Base-by-base conservation (phyloP, 2,888 invertebrate genomes). In the Isotomurus palustris region DNA sequence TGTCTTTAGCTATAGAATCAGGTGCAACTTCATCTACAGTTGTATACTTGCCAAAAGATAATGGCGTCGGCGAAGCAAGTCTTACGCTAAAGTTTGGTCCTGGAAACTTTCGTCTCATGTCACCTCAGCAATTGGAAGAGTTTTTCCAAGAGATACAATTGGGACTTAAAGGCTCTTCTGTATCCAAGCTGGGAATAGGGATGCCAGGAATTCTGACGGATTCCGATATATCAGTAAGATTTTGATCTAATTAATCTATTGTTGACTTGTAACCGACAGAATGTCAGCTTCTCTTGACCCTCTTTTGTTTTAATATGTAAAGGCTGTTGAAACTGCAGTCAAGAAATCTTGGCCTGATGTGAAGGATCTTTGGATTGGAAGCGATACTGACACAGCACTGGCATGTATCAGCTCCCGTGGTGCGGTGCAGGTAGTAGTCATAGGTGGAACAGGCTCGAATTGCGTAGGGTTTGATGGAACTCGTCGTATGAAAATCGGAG, bases 401-500 rank as follows among this genome's bases (percentile, higher is more conserved):
- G 62, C 60, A 2, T 67, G 64, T 32, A 52, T 70, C 17, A 52
- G 63, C 2, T 49, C 54, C 8, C 58, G 52, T 45, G 55, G 52
- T 17, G 58, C 58, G 17, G 24, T 52, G 8, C 57, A 55, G 25
- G 17, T 56, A 14, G 58, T 70, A n/a, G 52, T 70, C 2, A 63
- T 70, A 29, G 60, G 58, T n/a, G 69, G 69, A 32, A 68, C 69
- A 2, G 69, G 69, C 6, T 70, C 69, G 12, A 65, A 62, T 35
- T 62, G 57, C 25, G 65, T 60, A 25, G 69, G 64, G 28, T 57
- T 47, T 36, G 64, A 57, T 44, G 36, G 52, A 1, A 48, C 56
- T 19, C 35, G 41, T 10, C 48, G 45, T 22, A 48, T 53, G 1
- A 68, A 68, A 61, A 44, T 70, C 29, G 69, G 69, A 2, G 69